Conservation (phyloP, 2,797 vertebrate genomes). For the Enteromius treurensis region DNA sequence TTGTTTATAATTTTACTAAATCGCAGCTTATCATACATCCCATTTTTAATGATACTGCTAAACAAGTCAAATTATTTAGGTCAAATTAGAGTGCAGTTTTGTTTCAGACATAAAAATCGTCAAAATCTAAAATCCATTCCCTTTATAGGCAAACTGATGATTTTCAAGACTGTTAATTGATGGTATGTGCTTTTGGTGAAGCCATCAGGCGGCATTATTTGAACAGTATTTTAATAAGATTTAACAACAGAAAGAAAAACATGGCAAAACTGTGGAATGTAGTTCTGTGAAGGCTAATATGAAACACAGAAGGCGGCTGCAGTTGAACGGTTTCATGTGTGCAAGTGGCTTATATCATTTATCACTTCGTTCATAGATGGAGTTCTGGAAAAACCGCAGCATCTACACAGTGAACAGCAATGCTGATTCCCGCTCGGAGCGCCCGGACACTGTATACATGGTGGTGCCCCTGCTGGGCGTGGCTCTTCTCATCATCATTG, state of each 20-base stretch:
- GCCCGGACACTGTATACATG: conserved; percentile 84
- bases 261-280: background rate
- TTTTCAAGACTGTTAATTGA: background rate
- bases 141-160: background rate
- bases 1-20: background rate
- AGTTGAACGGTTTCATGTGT: background rate
- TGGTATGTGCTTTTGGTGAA: background rate
- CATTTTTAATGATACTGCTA: background rate
- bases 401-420: conserved; percentile 82
- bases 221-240: background rate
- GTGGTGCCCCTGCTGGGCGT: conserved; percentile 86
- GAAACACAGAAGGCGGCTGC: background rate
- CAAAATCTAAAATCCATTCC: no score
- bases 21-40: background rate
- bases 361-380: conserved; percentile 77
- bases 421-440: conserved; percentile 74
- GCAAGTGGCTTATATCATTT: background rate
- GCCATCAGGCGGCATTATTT: background rate
- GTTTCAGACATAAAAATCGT: no score
- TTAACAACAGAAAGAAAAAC: background rate
- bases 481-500: conserved; percentile 86
- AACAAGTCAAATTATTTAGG: background rate
- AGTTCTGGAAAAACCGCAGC: conserved; percentile 87
- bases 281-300: background rate
- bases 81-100: background rate